Base-by-base conservation (phyloP, 2,797 vertebrate genomes). In the Ptychadena robeensis region DNA sequence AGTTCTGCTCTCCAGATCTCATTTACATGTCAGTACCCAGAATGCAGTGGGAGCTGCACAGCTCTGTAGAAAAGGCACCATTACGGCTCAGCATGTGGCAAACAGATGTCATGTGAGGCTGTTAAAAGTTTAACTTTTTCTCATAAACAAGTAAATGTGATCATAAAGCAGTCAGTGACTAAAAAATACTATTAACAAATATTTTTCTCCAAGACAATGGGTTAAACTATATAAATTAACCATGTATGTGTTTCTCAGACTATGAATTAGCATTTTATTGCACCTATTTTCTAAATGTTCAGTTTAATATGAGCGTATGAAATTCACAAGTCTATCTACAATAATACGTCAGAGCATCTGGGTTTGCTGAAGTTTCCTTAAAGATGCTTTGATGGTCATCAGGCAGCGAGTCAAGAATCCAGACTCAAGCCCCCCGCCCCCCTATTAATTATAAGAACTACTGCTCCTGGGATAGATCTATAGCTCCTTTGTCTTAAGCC, bases 81-180 rank as follows among this genome's bases (percentile, higher is more conserved):
- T 18, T 38, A 37, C 25, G 67, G 37, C 70, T 53, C 79, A 4
- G 57, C 81, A 78, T 83, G 68, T 83, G 81, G 68, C 59, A 34
- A 28, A 59, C 81, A 83, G 67, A 83, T 83, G 74, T 38, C 14
- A 66, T 14, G 35, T 53, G 3, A 40, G 32, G 31, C 25, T 53
- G 67, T 75, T 68, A 76, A 69, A 82, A 53, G 31, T 66, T 27
- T 11, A 14, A 61, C 75, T 82, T 75, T 76, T 66, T 40, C 64
- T 48, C 70, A 64, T 81, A 76, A 75, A 34, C n/a, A 75, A 74
- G n/a, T 57, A 59, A 61, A 69, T 69, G 74, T 40, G n/a, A 37
- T 5, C 25, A 69, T 68, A 83, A 72, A 82, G 22, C 2, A 48
- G 35, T 30, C 38, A 57, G 31, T 53, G 57, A 57, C 14, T 31